phyloP scores from a whole-genome alignment of 2,113 vertebrate species.

The Cygnus buccinator region DNA sequence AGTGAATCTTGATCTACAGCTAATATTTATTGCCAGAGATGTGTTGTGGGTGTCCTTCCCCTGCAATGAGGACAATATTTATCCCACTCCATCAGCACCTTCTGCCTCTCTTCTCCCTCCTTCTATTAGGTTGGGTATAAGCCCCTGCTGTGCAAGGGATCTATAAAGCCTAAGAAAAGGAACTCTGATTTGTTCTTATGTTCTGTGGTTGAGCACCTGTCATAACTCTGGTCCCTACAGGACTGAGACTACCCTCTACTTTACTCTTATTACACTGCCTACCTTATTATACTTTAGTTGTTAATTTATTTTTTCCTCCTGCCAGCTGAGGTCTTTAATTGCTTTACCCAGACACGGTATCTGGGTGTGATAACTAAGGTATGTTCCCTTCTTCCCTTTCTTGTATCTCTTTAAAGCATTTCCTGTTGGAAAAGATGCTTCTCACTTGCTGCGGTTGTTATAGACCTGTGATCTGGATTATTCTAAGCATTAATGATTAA shows the following conservation, averaged over 20 bases:
- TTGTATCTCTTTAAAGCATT: not conserved
- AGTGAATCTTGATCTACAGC: slow-evolving; percentile 1
- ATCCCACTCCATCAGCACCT: not conserved
- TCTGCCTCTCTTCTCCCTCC: not conserved
- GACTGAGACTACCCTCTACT: not conserved
- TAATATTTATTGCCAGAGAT: not conserved
- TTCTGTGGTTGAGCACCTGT: rapidly evolving
- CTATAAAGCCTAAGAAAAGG: not conserved
- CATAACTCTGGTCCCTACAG: rapidly evolving
- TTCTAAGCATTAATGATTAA: not conserved
- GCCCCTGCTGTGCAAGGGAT: not conserved
- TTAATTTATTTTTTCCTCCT: not conserved
- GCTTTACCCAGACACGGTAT: rapidly evolving
- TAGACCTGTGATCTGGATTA: not conserved
- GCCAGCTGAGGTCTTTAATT: not conserved
- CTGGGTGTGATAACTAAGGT: not conserved
- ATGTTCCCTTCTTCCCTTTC: not conserved
- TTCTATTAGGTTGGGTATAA: not conserved
- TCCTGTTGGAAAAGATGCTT: not conserved
- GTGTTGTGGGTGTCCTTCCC: too few species aligned
- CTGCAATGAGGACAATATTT: not conserved
- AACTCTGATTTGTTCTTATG: not conserved
- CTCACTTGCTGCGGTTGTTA: not conserved
- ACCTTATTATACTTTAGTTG: rapidly evolving
- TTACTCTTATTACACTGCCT: not conserved